Base-by-base conservation (phyloP, 1,140 invertebrate species). In the Odontomachus brunneus region DNA sequence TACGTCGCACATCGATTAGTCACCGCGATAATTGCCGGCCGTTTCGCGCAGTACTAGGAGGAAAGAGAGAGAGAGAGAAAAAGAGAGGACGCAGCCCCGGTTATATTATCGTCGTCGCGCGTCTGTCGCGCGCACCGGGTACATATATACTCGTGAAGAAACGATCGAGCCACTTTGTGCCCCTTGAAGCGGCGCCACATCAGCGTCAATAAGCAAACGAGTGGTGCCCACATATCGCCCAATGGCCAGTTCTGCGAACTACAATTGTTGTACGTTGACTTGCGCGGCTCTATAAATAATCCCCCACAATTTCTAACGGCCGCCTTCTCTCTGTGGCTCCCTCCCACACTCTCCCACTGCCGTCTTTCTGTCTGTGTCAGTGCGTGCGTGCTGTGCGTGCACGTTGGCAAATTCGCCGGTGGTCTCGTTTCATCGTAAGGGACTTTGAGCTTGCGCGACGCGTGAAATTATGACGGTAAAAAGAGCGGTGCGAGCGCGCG, bases 381-480 rank as follows among this genome's bases (percentile, higher is more conserved):
- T 44, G 9, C 38, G 38, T 44, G 38, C 38, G 38, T 44, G 38
- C 38, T 44, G 38, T 44, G 38, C 38, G 38, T 44, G 38, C 38
- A 44, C 38, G 38, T 44, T 44, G 75, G 80, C 63, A 82, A 85
- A 88, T 88, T 88, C 84, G 62, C 80, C 65, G 74, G 84, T 89
- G 88, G 84, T 89, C 84, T 88, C 84, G 81, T 88, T 84, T 83
- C 75, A 67, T 74, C 84, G 76, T 82, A 74, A 82, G 85, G 85
- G 84, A 89, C 89, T 91, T 91, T 90, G 87, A 90, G 89, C 82
- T 89, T 86, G 90, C 87, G 87, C 87, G 89, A 85, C 87, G 90
- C 90, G 90, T 91, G 88, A 91, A 91, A 91, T 90, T 88, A 90
- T 85, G 86, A 84, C 86, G 83, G 71, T 71, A 71, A 33, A 84